These are phyloP conservation scores for Sycophaga agraensis DNA, from an alignment of 1,140 invertebrate species.

Conservation along the genomic window DNA sequence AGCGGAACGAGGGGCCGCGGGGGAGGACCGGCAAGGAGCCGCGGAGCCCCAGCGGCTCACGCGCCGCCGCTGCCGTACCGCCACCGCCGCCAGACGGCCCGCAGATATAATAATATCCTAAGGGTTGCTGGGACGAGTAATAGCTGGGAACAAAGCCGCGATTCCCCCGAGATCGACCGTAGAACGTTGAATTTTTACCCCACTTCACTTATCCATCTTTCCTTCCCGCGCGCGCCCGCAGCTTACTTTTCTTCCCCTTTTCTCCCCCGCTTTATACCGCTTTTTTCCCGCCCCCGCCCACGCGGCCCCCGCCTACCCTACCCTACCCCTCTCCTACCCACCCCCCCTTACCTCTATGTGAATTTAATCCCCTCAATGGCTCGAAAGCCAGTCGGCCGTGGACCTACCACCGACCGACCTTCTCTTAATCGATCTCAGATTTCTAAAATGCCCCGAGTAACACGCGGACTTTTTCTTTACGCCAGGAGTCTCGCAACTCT, in stretches of 20 bases:
- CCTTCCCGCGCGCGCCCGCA: neutral
- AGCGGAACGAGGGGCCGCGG: neutral
- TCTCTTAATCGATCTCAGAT: neutral
- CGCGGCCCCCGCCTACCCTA: neutral
- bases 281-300: slow-evolving; percentile 1
- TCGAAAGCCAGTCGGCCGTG: slow-evolving; percentile 35
- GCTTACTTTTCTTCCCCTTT: too few species aligned
- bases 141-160: slow-evolving; percentile 59
- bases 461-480: too few species aligned
- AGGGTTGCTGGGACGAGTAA: slow-evolving; percentile 56
- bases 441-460: too few species aligned
- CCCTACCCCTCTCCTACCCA: slow-evolving; percentile 22
- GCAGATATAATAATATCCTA: slow-evolving; percentile 60
- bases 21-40: slow-evolving; percentile 14
- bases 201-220: slow-evolving; percentile 26
- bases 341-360: slow-evolving; percentile 44
- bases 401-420: too few species aligned
- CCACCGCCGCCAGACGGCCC: slow-evolving; percentile 42
- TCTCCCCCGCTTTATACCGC: neutral
- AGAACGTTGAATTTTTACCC: slow-evolving; percentile 34
- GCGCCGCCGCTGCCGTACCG: slow-evolving; percentile 11
- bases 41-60: slow-evolving; percentile 22
- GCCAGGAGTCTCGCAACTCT: too few species aligned
- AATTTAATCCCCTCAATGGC: slow-evolving; percentile 57
- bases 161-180: slow-evolving; percentile 48